Evolutionary conservation across 2,113 vertebrate genomes (phyloP), one percentile per base, ranked within the genome.

Genomic region (Protobothrops flavoviridis): DNA sequence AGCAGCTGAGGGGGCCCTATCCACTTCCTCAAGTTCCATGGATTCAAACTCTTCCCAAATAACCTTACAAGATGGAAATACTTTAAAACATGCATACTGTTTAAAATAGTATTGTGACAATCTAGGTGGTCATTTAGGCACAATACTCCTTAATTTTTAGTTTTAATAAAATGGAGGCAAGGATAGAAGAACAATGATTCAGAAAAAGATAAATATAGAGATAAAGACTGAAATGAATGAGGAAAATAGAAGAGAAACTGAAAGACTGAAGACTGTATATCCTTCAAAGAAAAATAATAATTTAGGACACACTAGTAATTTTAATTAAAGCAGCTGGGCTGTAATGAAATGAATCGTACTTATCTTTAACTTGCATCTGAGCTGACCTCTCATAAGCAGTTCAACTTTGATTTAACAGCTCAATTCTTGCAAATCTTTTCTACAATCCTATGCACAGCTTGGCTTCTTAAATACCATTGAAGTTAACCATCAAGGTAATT

Each of bases 371-470:
- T 69, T 88, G 57, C 91, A 92, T 57, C 91, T 53, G 21, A 88
- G 21, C 12, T 88, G 91, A 61, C 43, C 85, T 88, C 26, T 89
- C 74, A 55, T 64, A 92, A 56, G 33, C 21, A 55, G 61, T 88
- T 89, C 87, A 55, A 64, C 61, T 92, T 92, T 92, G 59, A 74
- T 74, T 88, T 88, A 89, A 92, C 57, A 92, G 87, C 39, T 92
- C 86, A 89, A 39, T 64, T 57, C 50, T 45, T 89, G 50, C 61
- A 74, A 88, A 39, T 24, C 24, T 55, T 81, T 81, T 48, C 45
- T 81, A 43, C 87, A 81, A 92, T 89, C 61, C 87, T 48, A 23
- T 43, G 21, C 56, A 91, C 39, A 45, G 53, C 57, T 74, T 55
- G 61, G 15, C 50, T 39, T 24, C 50, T 53, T 61, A 87, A 92